These are phyloP conservation scores for Sebastes taczanowskii DNA, from an alignment of 2,797 vertebrate genomes.

Conservation along the genomic window DNA sequence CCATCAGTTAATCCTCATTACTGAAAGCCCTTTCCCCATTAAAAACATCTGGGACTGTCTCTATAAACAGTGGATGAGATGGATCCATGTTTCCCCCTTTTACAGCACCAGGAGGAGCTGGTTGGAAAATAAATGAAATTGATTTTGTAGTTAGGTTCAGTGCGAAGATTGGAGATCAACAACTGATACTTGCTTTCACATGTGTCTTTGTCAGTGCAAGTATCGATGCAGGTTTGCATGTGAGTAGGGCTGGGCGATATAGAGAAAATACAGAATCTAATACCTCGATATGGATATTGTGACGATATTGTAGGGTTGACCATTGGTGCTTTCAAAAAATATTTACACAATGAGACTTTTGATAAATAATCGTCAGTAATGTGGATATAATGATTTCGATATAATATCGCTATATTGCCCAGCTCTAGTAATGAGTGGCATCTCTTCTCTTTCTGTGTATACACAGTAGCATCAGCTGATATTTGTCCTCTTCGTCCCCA, in stretches of 20 bases:
- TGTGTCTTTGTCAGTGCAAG: background rate
- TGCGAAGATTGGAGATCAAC: background rate
- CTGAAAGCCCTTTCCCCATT: background rate
- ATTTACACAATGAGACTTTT: too few relatives aligned
- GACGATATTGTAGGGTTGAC: too few relatives aligned
- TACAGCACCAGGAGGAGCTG: background rate
- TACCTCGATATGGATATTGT: rapidly evolving
- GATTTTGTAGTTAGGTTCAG: background rate
- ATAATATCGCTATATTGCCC: too few relatives aligned
- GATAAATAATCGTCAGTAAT: too few relatives aligned
- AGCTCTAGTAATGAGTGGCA: rapidly evolving
- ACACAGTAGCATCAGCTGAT: background rate
- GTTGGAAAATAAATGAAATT: background rate
- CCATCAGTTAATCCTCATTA: background rate
- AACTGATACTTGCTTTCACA: background rate
- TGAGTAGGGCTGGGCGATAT: too few relatives aligned
- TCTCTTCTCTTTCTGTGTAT: background rate
- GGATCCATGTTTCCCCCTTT: background rate
- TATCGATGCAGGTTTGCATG: background rate
- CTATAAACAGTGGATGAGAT: background rate
- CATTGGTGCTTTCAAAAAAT: too few relatives aligned
- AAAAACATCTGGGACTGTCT: background rate
- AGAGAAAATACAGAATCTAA: too few relatives aligned
- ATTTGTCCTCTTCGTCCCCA: constrained; percentile 32
- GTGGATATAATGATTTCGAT: too few relatives aligned